phyloP scores from a whole-genome alignment of 2,888 invertebrate genomes.

The Patella caerulea region DNA sequence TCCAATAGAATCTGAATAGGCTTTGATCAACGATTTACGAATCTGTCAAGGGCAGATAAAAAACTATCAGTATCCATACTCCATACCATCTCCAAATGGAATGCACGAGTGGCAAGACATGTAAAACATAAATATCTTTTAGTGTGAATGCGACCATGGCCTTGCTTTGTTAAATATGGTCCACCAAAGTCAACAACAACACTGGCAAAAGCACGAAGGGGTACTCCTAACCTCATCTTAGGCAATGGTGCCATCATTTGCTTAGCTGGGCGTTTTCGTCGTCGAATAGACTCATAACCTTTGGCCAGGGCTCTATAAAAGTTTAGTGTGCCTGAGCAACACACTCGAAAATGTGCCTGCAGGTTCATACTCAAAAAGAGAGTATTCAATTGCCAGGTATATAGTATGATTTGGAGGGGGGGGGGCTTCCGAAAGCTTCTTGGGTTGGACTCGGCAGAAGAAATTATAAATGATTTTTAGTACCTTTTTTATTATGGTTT shows the following conservation, averaged over 20 bases:
- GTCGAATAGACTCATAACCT: slow-evolving; percentile 5
- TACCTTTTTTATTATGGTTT: too few relatives aligned
- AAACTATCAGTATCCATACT: slow-evolving; percentile 20
- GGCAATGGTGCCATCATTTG: slow-evolving; percentile 10
- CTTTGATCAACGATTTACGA: slow-evolving; percentile 1
- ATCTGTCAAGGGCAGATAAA: slow-evolving; percentile 17
- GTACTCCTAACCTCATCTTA: background rate
- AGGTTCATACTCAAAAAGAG: too few relatives aligned
- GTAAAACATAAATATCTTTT: slow-evolving; percentile 36
- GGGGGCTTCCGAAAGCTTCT: too few relatives aligned
- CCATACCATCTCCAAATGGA: slow-evolving; percentile 16
- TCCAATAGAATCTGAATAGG: slow-evolving; percentile 21
- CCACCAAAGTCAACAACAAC: slow-evolving; percentile 27
- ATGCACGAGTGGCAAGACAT: slow-evolving; percentile 24
- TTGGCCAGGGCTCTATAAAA: too few relatives aligned
- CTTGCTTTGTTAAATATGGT: slow-evolving; percentile 28
- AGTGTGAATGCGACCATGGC: slow-evolving; percentile 13
- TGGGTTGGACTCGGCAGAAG: too few relatives aligned
- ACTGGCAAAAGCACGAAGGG: slow-evolving; percentile 21
- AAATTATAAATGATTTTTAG: too few relatives aligned
- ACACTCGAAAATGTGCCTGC: too few relatives aligned
- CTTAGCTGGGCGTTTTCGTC: slow-evolving; percentile 9
- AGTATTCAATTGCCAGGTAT: too few relatives aligned
- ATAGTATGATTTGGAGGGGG: too few relatives aligned
- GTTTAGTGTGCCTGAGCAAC: too few relatives aligned